These are phyloP conservation scores for Trichonephila inaurata DNA, from an alignment of 1,140 invertebrate species.

Conservation along the genomic window DNA sequence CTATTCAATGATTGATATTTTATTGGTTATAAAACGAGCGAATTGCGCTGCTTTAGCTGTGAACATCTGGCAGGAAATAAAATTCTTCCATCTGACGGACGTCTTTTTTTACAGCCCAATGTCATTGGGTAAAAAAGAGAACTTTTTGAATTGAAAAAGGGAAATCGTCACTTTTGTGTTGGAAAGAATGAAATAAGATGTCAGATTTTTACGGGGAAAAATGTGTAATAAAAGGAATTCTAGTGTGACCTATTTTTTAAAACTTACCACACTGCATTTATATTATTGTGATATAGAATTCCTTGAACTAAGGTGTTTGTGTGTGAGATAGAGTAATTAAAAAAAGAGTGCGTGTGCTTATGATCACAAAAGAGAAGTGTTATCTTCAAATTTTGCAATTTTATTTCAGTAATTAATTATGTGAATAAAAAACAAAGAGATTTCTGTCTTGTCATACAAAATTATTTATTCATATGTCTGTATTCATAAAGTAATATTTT, in stretches of 20 bases:
- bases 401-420: too few relatives aligned
- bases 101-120: neutral
- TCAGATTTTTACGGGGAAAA: neutral
- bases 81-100: neutral
- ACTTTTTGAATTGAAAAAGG: neutral
- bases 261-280: neutral
- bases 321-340: too few relatives aligned
- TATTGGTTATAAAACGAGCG: conserved; percentile 34
- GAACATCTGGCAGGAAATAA: conserved; percentile 25
- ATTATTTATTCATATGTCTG: too few relatives aligned
- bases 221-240: neutral
- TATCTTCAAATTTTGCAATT: too few relatives aligned
- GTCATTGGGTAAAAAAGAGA: neutral
- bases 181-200: neutral
- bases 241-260: neutral
- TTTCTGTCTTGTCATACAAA: too few relatives aligned
- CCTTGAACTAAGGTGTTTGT: too few relatives aligned
- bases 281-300: neutral
- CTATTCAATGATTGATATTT: neutral
- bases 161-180: conserved; percentile 14
- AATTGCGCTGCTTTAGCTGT: neutral
- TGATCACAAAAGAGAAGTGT: too few relatives aligned
- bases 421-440: too few relatives aligned
- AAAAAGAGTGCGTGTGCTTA: too few relatives aligned
- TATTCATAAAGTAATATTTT: too few relatives aligned